Base-by-base conservation (phyloP, 2,888 invertebrate species). In the Monopis laevigella region DNA sequence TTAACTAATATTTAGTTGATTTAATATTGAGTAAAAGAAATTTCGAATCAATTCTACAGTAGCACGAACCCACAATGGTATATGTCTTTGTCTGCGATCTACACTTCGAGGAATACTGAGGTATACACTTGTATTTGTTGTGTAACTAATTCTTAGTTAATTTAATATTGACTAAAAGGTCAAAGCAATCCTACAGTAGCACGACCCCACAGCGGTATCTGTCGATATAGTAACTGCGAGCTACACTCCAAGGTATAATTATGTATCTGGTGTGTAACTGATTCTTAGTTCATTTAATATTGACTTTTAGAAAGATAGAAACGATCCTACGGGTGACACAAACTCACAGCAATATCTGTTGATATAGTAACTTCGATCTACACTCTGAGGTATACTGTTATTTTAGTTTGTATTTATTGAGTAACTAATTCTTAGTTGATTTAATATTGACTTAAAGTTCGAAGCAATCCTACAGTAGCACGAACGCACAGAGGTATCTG, bases 401-500 rank as follows among this genome's bases (percentile, higher is more conserved):
- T n/a, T n/a, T n/a, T n/a, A n/a, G n/a, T n/a, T n/a, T n/a, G n/a
- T n/a, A n/a, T n/a, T n/a, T n/a, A n/a, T 21, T 21, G 8, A 21
- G 24, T 7, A 21, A 8, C 8, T 21, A 7, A 7, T 21, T 21
- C 8, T 21, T 21, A 21, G 8, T 21, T 21, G 5, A 21, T 21
- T 21, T 21, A 7, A 7, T 21, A 13, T 14, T 32, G 17, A 32
- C 32, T 72, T 91, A 88, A 92, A 26, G 86, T 86, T 57, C 88
- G 84, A 62, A 93, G 90, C 40, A 92, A 69, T 47, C 84, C 83
- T 5, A 94, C 91, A 14, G 93, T 88, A 2, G 75, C 77, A 18
- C 62, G 63, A 5, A 95, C 90, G 94, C 96, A 94, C 6, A 87
- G 66, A 0, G 96, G 93, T 3, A 93, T 86, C 27, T 80, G 73